Base-by-base conservation (phyloP, 1,140 invertebrate species). In the Rhizoglyphus robini region DNA sequence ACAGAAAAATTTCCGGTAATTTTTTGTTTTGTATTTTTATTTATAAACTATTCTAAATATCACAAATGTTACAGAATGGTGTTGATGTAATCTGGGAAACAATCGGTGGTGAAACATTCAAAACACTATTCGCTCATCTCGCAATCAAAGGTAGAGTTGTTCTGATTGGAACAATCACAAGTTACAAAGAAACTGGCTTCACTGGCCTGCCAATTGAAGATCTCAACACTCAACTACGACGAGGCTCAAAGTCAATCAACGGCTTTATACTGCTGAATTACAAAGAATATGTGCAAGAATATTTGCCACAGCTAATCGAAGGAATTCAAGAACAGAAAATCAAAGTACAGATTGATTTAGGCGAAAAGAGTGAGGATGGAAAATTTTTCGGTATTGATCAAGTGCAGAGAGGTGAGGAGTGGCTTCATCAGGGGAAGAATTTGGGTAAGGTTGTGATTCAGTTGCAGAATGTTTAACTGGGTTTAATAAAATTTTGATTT, bases 221-320 rank as follows among this genome's bases (percentile, higher is more conserved):
- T 65, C n/a, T 32, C 31, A 4, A 62, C 11, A 68, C 13, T 8
- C 31, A 74, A 15, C 41, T 46, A 46, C 41, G 15, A 23, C 15
- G 15, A 23, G 23, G 23, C 15, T 15, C 15, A 15, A 25, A 66
- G 18, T 25, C 4, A 8, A 8, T 65, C 4, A 18, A 11, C 25
- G 64, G 64, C n/a, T 65, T 65, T 68, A 4, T 27, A 8, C 4
- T 68, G 20, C 29, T 34, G 20, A 15, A 13, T 11, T 65, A 67
- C 31, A 25, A 4, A 5, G 32, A 65, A 5, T 25, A 46, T 11
- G 27, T 8, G 4, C 4, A 4, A 8, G 65, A 65, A 36, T 65
- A 65, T 68, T 62, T 67, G 15, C n/a, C 18, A 20, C 4, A 65
- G 41, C 65, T 65, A 15, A 36, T 65, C 20, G 63, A 38, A 66